A percentile compares a stretch with the other conserved stretches of the same genome.
Evolutionary conservation across 2,888 invertebrate species (phyloP).

Genomic region (Dryococelus australis): DNA sequence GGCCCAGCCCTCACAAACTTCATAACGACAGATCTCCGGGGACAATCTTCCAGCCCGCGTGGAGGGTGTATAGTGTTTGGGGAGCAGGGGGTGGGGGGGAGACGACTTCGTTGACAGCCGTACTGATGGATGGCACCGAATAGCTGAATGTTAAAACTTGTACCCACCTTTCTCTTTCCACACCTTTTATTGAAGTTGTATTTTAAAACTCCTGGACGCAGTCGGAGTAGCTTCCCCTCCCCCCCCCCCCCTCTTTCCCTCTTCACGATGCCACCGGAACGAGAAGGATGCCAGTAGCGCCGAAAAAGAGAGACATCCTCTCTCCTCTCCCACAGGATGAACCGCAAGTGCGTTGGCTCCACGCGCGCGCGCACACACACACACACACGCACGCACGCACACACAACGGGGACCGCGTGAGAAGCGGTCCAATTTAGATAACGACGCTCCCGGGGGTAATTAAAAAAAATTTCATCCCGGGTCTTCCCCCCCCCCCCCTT

Average conservation of each 20-base stretch:
- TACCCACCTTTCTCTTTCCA: not conserved
- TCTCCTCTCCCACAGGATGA: not conserved
- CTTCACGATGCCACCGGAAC: not conserved
- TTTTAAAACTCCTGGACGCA: constrained; percentile 6
- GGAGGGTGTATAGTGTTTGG: not conserved
- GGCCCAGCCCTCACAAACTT: not conserved
- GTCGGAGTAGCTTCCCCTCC: not conserved
- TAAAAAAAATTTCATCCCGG: not conserved
- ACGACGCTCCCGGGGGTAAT: not conserved
- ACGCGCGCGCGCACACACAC: not conserved
- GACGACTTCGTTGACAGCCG: constrained; percentile 19
- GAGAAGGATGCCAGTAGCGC: not conserved
- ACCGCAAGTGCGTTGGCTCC: not conserved
- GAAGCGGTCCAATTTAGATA: not conserved
- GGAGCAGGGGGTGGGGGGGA: not conserved
- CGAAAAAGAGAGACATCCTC: not conserved
- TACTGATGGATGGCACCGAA: constrained; percentile 23
- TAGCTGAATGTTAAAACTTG: constrained; percentile 20
- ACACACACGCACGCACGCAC: too few relatives aligned
- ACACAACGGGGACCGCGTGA: not conserved
- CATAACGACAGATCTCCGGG: not conserved
- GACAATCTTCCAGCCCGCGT: not conserved
- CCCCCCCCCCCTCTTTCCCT: not conserved
- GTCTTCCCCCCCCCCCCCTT: not conserved
- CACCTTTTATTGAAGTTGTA: constrained; percentile 29